Evolutionary conservation across 2,797 vertebrate genomes (phyloP).

Genomic region (Danio kyathit): DNA sequence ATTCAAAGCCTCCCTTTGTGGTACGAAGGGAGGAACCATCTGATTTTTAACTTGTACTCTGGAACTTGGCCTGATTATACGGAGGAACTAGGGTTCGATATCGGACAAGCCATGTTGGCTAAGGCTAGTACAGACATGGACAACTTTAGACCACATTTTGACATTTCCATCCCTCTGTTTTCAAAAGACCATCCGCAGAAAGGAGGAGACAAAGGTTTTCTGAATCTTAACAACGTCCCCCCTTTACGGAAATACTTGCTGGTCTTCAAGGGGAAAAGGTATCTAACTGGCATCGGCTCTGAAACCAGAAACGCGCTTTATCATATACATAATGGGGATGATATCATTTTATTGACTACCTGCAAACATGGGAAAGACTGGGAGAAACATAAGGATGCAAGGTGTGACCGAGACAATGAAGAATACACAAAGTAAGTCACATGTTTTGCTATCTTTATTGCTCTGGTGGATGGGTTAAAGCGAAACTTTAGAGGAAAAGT

Average conservation of each 20-base stretch:
- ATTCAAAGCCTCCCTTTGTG: conserved; percentile 82
- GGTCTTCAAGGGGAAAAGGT: conserved; percentile 87
- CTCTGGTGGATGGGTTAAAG: not conserved
- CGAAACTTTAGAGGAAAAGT: not conserved
- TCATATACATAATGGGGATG: conserved; percentile 83
- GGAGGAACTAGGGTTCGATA: conserved; percentile 83
- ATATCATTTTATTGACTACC: conserved; percentile 83
- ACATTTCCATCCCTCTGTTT: conserved; percentile 85
- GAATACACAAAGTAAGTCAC: conserved; percentile 85
- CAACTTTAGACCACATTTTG: conserved; percentile 82
- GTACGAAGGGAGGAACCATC: conserved; percentile 84
- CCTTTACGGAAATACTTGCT: conserved; percentile 82
- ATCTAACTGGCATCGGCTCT: conserved; percentile 84
- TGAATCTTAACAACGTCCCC: conserved; percentile 74
- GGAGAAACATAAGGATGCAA: conserved; percentile 83
- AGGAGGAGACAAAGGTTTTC: conserved; percentile 73
- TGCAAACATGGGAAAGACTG: conserved; percentile 87
- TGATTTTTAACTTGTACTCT: conserved; percentile 86
- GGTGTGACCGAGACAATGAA: conserved; percentile 81
- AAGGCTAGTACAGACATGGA: conserved; percentile 82
- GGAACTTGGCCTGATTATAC: conserved; percentile 86
- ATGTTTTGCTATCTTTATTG: conserved; percentile 21
- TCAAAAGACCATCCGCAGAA: conserved; percentile 83
- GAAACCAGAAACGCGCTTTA: conserved; percentile 87
- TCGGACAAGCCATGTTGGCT: conserved; percentile 84